Evolutionary conservation across 1,140 invertebrate species (phyloP).

Genomic region (Drosophila subpulchrella): DNA sequence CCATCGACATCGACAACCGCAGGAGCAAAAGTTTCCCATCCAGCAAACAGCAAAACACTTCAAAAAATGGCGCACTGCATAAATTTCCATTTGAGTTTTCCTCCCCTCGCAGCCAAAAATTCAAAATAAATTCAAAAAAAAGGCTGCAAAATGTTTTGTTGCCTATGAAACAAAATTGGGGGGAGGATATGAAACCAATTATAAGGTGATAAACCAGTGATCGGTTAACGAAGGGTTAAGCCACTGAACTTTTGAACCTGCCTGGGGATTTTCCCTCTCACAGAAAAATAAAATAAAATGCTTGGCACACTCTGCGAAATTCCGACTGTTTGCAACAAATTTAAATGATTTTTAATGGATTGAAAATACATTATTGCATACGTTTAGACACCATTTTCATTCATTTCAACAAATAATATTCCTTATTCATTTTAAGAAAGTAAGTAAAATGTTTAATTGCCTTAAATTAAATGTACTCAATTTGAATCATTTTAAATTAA

Average conservation of each 20-base stretch:
- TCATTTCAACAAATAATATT: not conserved
- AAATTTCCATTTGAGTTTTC: slow-evolving; percentile 46
- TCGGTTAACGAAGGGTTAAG: slow-evolving; percentile 3
- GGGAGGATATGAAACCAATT: slow-evolving; percentile 50
- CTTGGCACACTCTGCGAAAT: too few species aligned
- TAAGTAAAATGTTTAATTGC: too few species aligned
- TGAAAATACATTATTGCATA: too few species aligned
- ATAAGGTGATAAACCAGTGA: slow-evolving; percentile 46
- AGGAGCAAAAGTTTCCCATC: slow-evolving; percentile 35
- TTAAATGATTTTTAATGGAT: not conserved
- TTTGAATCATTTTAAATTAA: too few species aligned
- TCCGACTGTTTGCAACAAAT: not conserved
- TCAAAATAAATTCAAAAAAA: not conserved
- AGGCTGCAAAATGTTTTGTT: slow-evolving; percentile 1
- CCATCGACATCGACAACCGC: slow-evolving; percentile 29
- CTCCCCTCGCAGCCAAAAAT: not conserved
- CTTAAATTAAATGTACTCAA: too few species aligned
- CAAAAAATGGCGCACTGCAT: slow-evolving; percentile 58
- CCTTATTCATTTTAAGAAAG: too few species aligned
- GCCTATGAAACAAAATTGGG: not conserved
- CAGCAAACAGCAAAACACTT: slow-evolving; percentile 32
- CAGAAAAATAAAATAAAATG: too few species aligned
- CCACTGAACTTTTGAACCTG: not conserved
- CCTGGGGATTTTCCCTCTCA: not conserved
- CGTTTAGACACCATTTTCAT: not conserved